phyloP scores from a whole-genome alignment of 1,140 invertebrate genomes.

The Drosophila watanabei region DNA sequence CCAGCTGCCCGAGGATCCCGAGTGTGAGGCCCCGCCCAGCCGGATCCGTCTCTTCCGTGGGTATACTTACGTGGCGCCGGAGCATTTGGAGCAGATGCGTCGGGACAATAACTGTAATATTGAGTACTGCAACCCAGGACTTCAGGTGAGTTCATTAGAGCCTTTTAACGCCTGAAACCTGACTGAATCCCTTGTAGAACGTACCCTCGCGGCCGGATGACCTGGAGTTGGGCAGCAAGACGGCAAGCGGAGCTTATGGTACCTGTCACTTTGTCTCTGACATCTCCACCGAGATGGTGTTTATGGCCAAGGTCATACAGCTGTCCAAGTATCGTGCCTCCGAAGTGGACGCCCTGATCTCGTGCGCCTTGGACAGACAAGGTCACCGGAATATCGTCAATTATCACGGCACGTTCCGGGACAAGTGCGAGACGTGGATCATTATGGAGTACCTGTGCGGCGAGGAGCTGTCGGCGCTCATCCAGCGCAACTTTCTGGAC shows the following conservation, averaged over 20 bases:
- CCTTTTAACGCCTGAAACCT: not conserved
- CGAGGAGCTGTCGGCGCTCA: slow-evolving; percentile 93
- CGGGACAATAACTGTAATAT: slow-evolving; percentile 58
- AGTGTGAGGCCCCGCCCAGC: slow-evolving; percentile 93
- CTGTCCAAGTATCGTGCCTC: slow-evolving; percentile 86
- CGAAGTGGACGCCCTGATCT: slow-evolving; percentile 75
- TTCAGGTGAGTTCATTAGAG: slow-evolving; percentile 43
- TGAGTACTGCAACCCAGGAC: slow-evolving; percentile 69
- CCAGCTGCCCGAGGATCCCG: slow-evolving; percentile 95
- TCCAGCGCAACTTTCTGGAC: slow-evolving; percentile 89
- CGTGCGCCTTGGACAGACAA: slow-evolving; percentile 60
- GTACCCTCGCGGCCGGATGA: slow-evolving; percentile 66
- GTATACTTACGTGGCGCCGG: slow-evolving; percentile 98
- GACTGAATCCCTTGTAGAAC: slow-evolving; percentile 29
- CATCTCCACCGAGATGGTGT: slow-evolving; percentile 57
- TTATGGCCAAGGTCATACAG: slow-evolving; percentile 92
- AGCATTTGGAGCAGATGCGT: slow-evolving; percentile 86
- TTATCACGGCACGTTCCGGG: slow-evolving; percentile 93
- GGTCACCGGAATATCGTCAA: slow-evolving; percentile 94
- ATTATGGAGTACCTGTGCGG: slow-evolving; percentile 94
- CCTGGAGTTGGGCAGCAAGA: slow-evolving; percentile 60
- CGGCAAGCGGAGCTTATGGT: slow-evolving; percentile 61
- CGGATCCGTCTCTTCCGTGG: slow-evolving; percentile 95
- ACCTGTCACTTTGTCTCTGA: slow-evolving; percentile 72
- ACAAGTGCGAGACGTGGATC: slow-evolving; percentile 92